Evolutionary conservation across 92 coral and sea anemone genomes (phyloP), one percentile per base, ranked within the genome.

Genomic region (Zoanthus sansibaricus): DNA sequence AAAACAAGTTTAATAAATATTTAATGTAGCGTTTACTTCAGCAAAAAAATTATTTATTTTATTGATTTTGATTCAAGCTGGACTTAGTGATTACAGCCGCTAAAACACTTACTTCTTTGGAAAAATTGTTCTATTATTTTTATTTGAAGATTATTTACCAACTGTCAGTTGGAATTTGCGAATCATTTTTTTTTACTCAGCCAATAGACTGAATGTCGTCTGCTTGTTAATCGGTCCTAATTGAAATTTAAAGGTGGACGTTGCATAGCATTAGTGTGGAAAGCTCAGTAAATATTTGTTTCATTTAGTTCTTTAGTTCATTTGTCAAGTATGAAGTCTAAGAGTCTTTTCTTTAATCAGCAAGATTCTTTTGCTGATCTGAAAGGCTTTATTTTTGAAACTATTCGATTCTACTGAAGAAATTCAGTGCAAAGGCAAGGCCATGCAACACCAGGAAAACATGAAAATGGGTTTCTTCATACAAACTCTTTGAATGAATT

Each of bases 221-320:
- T 69, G 75, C 21, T 56, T 14, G 73, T 45, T 80, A 80, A 67
- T 80, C 85, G 74, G 31, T 47, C 45, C 42, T 80, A 80, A 80
- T 66, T 64, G 85, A 66, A 52, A 80, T 80, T 66, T 66, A 66
- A 46, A 59, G 46, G 70, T 46, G n/a, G 30, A 31, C 47, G 75
- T 46, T 45, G 20, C 42, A 61, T 37, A 11, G 10, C 55, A 49
- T 49, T 49, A 7, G 55, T 11, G 55, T 7, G 55, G 12, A 49
- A 49, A 3, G 55, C 10, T 37, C 42, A 49, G 9, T 49, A 49
- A 49, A 49, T 49, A 3, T 49, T 49, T 49, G 14, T 37, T 6
- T 7, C 78, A 20, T n/a, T 75, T 56, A 56, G 17, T 48, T 48
- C 0, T 11, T 66, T 66, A 0, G 13, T 69, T 7, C 73, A 20